Percentiles rank a stretch among this genome's conserved stretches.
These are phyloP conservation scores for Lasioglossum zephyrum DNA, from an alignment of 2,888 invertebrate genomes.

Conservation along the genomic window DNA sequence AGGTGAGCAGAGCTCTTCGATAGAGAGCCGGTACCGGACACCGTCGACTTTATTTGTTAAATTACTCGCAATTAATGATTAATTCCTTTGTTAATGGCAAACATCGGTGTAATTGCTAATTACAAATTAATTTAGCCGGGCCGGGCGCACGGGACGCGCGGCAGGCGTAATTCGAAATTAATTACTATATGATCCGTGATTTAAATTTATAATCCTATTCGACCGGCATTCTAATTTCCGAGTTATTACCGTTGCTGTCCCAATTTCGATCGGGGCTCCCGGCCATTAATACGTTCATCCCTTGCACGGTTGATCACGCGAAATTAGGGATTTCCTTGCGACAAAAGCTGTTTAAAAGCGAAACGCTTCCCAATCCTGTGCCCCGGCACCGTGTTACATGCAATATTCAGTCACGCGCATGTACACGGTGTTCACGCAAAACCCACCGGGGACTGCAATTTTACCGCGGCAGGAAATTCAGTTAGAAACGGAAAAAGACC, in stretches of 20 bases:
- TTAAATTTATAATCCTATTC: slow-evolving; percentile 70
- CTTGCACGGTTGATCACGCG: slow-evolving; percentile 18
- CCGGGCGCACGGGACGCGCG: slow-evolving; percentile 25
- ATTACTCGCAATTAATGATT: slow-evolving; percentile 63
- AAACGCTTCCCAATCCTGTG: slow-evolving; percentile 1
- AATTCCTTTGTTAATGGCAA: slow-evolving; percentile 66
- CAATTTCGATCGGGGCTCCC: slow-evolving; percentile 53
- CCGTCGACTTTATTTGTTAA: slow-evolving; percentile 54
- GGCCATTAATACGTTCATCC: slow-evolving; percentile 54
- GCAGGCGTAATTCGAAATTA: slow-evolving; percentile 67
- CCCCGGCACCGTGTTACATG: neutral
- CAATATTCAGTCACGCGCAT: neutral
- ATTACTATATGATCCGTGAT: slow-evolving; percentile 71
- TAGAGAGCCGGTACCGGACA: neutral
- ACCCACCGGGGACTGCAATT: neutral
- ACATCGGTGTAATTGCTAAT: slow-evolving; percentile 64
- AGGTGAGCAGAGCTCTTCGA: neutral
- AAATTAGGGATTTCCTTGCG: slow-evolving; percentile 47
- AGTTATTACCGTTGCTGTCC: slow-evolving; percentile 59
- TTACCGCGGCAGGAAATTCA: neutral
- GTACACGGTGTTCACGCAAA: slow-evolving; percentile 1
- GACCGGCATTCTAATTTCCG: slow-evolving; percentile 63
- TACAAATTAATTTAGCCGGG: slow-evolving; percentile 68
- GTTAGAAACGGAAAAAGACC: neutral
- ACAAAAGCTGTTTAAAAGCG: slow-evolving; percentile 27